phyloP scores from a whole-genome alignment of 2,888 invertebrate genomes.

The Drosophila diplacantha region DNA sequence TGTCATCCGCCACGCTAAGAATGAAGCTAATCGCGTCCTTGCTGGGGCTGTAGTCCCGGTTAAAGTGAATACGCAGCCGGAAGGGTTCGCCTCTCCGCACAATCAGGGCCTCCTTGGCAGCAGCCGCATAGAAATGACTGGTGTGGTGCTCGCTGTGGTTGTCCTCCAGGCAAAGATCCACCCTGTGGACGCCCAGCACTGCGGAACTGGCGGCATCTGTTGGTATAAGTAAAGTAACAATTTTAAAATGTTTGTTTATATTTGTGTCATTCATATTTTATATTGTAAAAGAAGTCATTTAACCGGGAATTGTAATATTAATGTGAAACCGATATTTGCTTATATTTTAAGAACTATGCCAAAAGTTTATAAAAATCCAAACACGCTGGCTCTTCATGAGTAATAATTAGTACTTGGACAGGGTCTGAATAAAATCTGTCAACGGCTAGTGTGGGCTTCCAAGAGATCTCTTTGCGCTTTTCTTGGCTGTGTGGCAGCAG shows the following conservation, averaged over 20 bases:
- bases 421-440: constrained; percentile 25
- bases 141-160: constrained; percentile 90
- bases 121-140: constrained; percentile 82
- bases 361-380: neutral
- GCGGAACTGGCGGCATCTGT: constrained; percentile 81
- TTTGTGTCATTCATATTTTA: neutral
- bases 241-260: neutral
- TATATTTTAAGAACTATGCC: neutral
- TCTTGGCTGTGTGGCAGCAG: constrained; percentile 15
- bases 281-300: no score
- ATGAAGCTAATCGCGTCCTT: constrained; percentile 90
- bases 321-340: no score
- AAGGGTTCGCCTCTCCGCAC: constrained; percentile 91
- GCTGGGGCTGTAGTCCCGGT: constrained; percentile 84
- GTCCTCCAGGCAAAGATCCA: constrained; percentile 85
- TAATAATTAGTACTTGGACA: constrained; percentile 13
- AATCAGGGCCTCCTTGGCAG: constrained; percentile 81
- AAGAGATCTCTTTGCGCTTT: constrained; percentile 5
- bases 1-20: constrained; percentile 88
- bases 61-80: constrained; percentile 82
- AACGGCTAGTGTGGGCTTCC: constrained; percentile 2
- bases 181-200: constrained; percentile 84
- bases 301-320: no score
- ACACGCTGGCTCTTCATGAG: neutral
- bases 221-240: constrained; percentile 17